A percentile compares a stretch with the other conserved stretches of the same genome.
Evolutionary conservation across 2,113 vertebrate genomes (phyloP).

Genomic region (Dicentrarchus labrax): DNA sequence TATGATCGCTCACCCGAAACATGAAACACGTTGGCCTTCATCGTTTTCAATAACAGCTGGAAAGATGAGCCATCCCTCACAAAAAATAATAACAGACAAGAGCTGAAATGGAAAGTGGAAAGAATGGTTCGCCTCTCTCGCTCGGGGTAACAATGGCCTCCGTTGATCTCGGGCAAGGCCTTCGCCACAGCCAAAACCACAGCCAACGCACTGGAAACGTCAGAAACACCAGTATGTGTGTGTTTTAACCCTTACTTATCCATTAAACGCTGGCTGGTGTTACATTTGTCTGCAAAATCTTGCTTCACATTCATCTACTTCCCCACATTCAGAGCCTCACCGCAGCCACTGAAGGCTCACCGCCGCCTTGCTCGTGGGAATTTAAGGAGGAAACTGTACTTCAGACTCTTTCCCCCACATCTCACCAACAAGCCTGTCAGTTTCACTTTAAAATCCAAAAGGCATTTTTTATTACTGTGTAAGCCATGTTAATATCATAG

Average conservation of each 20-base stretch:
- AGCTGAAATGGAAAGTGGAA: slow-evolving; percentile 69
- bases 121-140: slow-evolving; percentile 56
- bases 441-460: no score
- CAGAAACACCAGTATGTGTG: slow-evolving; percentile 27
- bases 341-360: neutral
- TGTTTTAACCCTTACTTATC: slow-evolving; percentile 25
- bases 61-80: slow-evolving; percentile 37
- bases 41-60: slow-evolving; percentile 29
- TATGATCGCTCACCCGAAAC: neutral
- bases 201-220: slow-evolving; percentile 63
- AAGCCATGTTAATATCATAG: neutral
- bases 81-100: slow-evolving; percentile 38
- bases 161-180: slow-evolving; percentile 58
- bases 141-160: slow-evolving; percentile 67
- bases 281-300: slow-evolving; percentile 9
- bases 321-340: no score
- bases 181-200: slow-evolving; percentile 61
- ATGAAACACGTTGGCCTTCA: slow-evolving; percentile 15
- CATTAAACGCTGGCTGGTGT: slow-evolving; percentile 7
- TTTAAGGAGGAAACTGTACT: neutral
- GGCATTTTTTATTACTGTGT: no score
- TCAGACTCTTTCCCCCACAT: neutral
- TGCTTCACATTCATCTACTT: neutral
- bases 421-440: no score
- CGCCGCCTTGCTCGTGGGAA: neutral